A percentile compares a stretch with the other conserved stretches of the same genome.
phyloP scores from a whole-genome alignment of 1,140 invertebrate genomes.

The Asobara japonica region DNA sequence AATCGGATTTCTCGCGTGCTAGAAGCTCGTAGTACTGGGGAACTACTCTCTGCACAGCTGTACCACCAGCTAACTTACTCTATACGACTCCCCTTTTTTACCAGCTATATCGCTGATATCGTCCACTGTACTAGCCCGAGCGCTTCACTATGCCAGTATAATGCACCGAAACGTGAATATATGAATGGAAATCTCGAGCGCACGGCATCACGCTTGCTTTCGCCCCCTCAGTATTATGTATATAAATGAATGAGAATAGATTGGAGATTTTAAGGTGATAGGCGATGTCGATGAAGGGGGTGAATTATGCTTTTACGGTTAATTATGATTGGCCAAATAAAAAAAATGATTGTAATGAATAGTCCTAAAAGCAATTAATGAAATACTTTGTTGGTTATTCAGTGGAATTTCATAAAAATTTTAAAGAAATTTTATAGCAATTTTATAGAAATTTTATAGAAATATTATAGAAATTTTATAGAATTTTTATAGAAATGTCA shows the following conservation, averaged over 20 bases:
- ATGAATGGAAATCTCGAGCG: slow-evolving; percentile 62
- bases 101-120: slow-evolving; percentile 21
- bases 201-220: slow-evolving; percentile 54
- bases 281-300: slow-evolving; percentile 7
- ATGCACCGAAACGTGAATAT: slow-evolving; percentile 58
- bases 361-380: neutral
- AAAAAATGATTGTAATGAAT: neutral
- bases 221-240: neutral
- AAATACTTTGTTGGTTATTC: neutral
- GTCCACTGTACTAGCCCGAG: slow-evolving; percentile 35
- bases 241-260: slow-evolving; percentile 25
- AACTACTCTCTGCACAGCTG: slow-evolving; percentile 45
- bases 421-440: too few species aligned
- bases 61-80: slow-evolving; percentile 33
- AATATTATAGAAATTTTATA: too few species aligned
- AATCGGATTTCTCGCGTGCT: slow-evolving; percentile 64
- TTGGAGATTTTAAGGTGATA: slow-evolving; percentile 22
- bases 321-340: neutral
- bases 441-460: too few species aligned
- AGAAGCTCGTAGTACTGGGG: slow-evolving; percentile 49
- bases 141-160: slow-evolving; percentile 61
- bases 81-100: slow-evolving; percentile 40
- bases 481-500: too few species aligned
- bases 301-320: neutral
- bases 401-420: too few species aligned